Conservation (phyloP, 2,797 vertebrate genomes). For the Potorous gilbertii region DNA sequence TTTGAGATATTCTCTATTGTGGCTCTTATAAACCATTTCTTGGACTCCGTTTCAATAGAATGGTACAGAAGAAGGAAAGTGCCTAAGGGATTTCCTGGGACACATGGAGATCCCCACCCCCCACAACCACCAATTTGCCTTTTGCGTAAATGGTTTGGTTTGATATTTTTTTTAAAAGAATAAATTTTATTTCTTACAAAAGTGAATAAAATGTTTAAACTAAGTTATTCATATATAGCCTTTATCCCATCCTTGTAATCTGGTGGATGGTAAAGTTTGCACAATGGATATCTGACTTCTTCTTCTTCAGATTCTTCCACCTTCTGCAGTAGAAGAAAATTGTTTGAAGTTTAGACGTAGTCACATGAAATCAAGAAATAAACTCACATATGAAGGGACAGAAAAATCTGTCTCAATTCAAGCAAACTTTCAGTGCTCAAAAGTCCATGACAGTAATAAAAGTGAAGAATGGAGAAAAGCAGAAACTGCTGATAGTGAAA, state of each 20-base stretch:
- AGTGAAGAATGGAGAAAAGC: background rate
- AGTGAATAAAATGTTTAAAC: background rate
- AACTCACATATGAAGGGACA: background rate
- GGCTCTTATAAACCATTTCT: background rate
- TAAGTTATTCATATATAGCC: background rate
- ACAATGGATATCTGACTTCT: background rate
- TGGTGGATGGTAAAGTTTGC: background rate
- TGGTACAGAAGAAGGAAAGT: background rate
- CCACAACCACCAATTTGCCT: background rate
- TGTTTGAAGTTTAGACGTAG: background rate
- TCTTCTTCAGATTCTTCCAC: background rate
- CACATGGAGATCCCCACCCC: background rate
- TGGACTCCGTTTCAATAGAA: background rate
- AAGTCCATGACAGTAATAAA: background rate
- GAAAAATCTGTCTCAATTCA: slow-evolving; percentile 2
- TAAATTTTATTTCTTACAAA: background rate
- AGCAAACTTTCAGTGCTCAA: background rate
- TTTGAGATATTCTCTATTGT: background rate
- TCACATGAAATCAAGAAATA: background rate
- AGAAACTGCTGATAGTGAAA: background rate
- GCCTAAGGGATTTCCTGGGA: background rate
- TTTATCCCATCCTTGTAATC: background rate
- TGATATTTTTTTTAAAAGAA: background rate
- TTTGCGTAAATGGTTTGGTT: background rate
- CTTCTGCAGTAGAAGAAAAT: background rate